Evolutionary conservation across 2,113 vertebrate genomes (phyloP).

Genomic region (Azemiops feae): DNA sequence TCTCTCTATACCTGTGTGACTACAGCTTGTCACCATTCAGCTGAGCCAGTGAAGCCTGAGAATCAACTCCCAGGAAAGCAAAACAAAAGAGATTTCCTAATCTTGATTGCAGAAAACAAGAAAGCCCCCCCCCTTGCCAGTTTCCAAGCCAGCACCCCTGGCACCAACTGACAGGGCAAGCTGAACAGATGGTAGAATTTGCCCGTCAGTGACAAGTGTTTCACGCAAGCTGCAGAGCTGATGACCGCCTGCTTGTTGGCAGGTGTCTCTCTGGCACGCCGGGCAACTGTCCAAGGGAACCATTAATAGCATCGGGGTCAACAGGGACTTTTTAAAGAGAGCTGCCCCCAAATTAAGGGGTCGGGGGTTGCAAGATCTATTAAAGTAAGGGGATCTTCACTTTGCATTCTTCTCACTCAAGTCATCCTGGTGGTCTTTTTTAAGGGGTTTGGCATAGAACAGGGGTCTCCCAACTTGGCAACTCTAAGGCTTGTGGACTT

Average conservation of each 20-base stretch:
- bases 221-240: too few relatives aligned
- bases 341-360: background rate
- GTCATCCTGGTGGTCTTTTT: background rate
- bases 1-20: background rate
- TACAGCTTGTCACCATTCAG: background rate
- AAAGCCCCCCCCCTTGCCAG: background rate
- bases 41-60: background rate
- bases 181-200: background rate
- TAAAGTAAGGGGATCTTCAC: background rate
- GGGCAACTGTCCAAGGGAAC: slow-evolving; percentile 2
- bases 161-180: background rate
- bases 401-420: background rate
- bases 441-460: too few relatives aligned
- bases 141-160: background rate
- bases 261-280: background rate
- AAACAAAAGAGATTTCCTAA: background rate
- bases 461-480: too few relatives aligned
- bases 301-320: background rate
- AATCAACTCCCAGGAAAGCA: background rate
- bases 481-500: too few relatives aligned
- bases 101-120: background rate
- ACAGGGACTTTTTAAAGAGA: background rate
- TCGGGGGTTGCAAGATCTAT: background rate
- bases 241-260: background rate
- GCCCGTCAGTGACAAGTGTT: background rate